Conservation (phyloP, 2,888 invertebrate species). For the Orthosia gothica region DNA sequence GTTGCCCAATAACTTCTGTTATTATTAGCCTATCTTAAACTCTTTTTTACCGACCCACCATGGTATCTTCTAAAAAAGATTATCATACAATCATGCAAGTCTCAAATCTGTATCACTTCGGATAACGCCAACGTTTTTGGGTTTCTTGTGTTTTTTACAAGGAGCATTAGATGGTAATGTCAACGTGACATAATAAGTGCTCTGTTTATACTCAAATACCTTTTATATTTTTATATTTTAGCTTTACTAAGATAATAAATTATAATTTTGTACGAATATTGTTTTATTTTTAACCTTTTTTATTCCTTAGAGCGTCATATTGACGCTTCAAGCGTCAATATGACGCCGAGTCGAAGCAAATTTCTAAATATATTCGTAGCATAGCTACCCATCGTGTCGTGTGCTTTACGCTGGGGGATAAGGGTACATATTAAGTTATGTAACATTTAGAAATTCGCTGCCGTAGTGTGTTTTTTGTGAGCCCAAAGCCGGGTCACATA, state of each 20-base stretch:
- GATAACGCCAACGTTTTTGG: constrained; percentile 28
- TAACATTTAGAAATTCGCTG: too few relatives aligned
- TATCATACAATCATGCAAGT: constrained; percentile 6
- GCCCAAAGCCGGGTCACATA: too few relatives aligned
- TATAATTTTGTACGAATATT: constrained; percentile 84
- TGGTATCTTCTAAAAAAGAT: constrained; percentile 20
- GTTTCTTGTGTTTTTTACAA: constrained; percentile 18
- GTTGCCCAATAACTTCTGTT: constrained; percentile 26
- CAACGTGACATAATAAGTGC: constrained; percentile 54
- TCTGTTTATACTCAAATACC: constrained; percentile 84
- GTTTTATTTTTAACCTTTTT: constrained; percentile 70
- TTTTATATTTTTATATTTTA: constrained; percentile 86
- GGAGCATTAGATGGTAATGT: constrained; percentile 59
- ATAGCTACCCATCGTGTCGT: too few relatives aligned
- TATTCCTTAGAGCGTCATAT: too few relatives aligned
- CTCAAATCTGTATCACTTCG: constrained; percentile 31
- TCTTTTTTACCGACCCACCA: constrained; percentile 36
- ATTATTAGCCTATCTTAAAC: constrained; percentile 20
- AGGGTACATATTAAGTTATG: too few relatives aligned
- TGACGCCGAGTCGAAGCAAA: too few relatives aligned
- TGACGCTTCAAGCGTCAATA: too few relatives aligned
- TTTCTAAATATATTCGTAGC: too few relatives aligned
- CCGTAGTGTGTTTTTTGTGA: too few relatives aligned
- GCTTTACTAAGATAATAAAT: constrained; percentile 88
- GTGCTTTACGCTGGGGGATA: too few relatives aligned